Base-by-base conservation (phyloP, 2,113 vertebrate genomes). In the Ornithorhynchus anatinus region DNA sequence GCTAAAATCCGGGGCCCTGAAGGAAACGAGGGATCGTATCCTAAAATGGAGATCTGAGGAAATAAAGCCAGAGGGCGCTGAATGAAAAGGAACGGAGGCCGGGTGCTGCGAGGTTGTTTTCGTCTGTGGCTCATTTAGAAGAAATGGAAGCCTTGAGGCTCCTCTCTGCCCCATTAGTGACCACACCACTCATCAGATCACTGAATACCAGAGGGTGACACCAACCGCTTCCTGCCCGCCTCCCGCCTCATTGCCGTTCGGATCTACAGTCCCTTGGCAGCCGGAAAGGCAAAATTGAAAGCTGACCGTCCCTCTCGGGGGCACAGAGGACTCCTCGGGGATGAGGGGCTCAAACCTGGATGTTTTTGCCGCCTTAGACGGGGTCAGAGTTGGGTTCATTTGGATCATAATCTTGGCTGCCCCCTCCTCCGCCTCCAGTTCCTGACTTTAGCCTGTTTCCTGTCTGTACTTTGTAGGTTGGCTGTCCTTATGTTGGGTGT, bases 401-500 rank as follows among this genome's bases (percentile, higher is more conserved):
- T 20, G 25, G 31, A n/a, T n/a, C n/a, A n/a, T n/a, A n/a, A n/a
- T n/a, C n/a, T n/a, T n/a, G n/a, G n/a, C n/a, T n/a, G n/a, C n/a
- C n/a, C n/a, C n/a, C n/a, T n/a, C n/a, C n/a, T n/a, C 2, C 23
- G 13, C 22, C 19, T 27, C 29, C 5, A 0, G 2, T 5, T 67
- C 39, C 19, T 11, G 19, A 37, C 68, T 5, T 57, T 12, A 61
- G 75, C 38, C n/a, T 43, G 33, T 23, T 10, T 39, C 15, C 51
- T 8, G 4, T 38, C 11, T 63, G 38, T 48, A n/a, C 16, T 72
- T 59, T n/a, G n/a, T 62, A 99, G 98, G 92, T 86, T 17, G 92
- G 95, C 52, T 99, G 98, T 79, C 85, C 94, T 6, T 99, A 99
- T 0, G 96, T 99, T 3, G 98, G 98, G 27, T 99, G 98, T 31